Evolutionary conservation across 2,888 invertebrate genomes (phyloP), one percentile per base, ranked within the genome.

Genomic region (Pyrrhosoma nymphula): DNA sequence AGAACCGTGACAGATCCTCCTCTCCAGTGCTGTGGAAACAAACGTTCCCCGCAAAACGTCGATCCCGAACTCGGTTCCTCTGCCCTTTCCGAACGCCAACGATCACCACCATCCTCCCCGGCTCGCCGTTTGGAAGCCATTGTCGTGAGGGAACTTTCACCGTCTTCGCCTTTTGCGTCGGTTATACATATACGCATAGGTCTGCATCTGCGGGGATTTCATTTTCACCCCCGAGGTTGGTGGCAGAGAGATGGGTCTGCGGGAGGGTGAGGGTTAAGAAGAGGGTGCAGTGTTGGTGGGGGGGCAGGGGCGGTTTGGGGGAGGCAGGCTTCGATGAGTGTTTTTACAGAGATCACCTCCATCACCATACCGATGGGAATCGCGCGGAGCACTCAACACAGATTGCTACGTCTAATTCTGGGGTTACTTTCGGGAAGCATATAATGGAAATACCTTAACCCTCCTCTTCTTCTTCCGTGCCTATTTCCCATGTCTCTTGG

Each of bases 91-190:
- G 82, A 35, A 60, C 18, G 16, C 60, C 4, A 60, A 14, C 60
- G 20, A 35, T 35, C 6, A 14, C 18, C 60, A 20, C 82, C 82
- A 26, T 69, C 69, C 35, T 82, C 35, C 35, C 16, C 16, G 23
- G 12, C 12, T 23, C 75, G n/a, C n/a, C 63, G 18, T 63, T 60
- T 60, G 18, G 60, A 60, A 60, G 60, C 60, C 82, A 82, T 82
- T 82, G 82, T 82, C 82, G 82, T 35, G 82, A 82, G 82, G 35
- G 30, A 30, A 82, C 82, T 82, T 82, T 82, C 82, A 82, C 82
- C 82, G 30, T 14, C 60, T 60, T 60, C 35, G 30, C 12, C 35
- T 35, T 82, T 35, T 35, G 35, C 82, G 30, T 82, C 82, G 30
- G 82, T 30, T 69, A 69, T 60, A 60, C 12, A n/a, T n/a, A n/a